Evolutionary conservation across 2,797 vertebrate species (phyloP).

Genomic region (Argya squamiceps): DNA sequence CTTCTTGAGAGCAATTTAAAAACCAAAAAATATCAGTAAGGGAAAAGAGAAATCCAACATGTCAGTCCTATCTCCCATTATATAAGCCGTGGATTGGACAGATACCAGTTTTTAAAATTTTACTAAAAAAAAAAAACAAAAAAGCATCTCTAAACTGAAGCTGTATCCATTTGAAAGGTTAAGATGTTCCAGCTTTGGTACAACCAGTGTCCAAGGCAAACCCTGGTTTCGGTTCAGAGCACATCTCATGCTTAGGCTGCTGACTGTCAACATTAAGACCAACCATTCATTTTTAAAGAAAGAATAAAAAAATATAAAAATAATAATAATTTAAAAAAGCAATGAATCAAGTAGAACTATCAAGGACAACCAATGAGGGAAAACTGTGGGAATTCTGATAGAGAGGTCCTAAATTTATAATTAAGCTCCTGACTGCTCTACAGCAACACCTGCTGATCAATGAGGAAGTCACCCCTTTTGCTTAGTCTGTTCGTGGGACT

Average conservation of each 20-base stretch:
- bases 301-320: background rate
- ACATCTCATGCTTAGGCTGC: background rate
- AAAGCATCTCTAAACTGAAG: background rate
- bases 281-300: background rate
- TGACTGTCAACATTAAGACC: background rate
- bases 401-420: background rate
- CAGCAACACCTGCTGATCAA: slow-evolving; percentile 51
- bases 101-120: background rate
- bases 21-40: background rate
- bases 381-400: background rate
- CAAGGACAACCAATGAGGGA: background rate
- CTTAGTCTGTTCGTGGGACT: background rate
- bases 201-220: background rate
- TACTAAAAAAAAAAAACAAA: background rate
- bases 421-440: slow-evolving; percentile 31
- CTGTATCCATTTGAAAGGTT: background rate
- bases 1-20: background rate
- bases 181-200: background rate
- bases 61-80: background rate
- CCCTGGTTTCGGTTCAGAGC: background rate
- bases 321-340: background rate
- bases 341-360: background rate
- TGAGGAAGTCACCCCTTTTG: slow-evolving; percentile 13
- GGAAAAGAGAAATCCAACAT: background rate
- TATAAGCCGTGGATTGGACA: background rate